phyloP scores from a whole-genome alignment of 2,113 vertebrate genomes.

The Crypturellus undulatus region DNA sequence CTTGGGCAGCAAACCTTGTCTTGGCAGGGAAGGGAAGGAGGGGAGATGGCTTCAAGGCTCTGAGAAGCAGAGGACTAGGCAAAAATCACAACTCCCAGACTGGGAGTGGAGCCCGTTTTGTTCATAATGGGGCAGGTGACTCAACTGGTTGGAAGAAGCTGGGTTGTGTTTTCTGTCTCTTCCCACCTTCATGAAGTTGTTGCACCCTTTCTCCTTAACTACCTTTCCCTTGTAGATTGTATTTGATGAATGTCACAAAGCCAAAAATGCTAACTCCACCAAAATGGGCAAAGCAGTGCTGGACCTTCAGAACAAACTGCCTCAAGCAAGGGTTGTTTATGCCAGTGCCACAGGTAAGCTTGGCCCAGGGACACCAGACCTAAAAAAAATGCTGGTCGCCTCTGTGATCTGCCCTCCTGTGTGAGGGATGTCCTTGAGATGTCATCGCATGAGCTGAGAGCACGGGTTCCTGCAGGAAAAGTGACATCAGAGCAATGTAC shows the following conservation, averaged over 20 bases:
- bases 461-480: fast-evolving
- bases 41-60: not conserved
- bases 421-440: not conserved
- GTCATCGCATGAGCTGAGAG: fast-evolving
- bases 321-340: slow-evolving; percentile 93
- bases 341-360: slow-evolving; percentile 95
- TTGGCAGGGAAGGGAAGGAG: not conserved
- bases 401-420: not conserved
- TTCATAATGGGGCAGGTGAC: not conserved
- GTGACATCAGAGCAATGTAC: not conserved
- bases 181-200: fast-evolving
- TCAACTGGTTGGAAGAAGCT: not conserved
- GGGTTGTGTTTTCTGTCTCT: not conserved
- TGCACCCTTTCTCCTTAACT: slow-evolving; percentile 25
- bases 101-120: not conserved
- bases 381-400: not conserved
- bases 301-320: slow-evolving; percentile 95
- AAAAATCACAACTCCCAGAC: not conserved
- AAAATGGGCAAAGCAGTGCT: slow-evolving; percentile 99
- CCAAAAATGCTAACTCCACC: slow-evolving; percentile 97
- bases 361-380: fast-evolving
- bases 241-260: slow-evolving; percentile 99
- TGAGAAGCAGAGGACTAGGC: not conserved
- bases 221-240: slow-evolving; percentile 82
- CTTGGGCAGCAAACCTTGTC: not conserved